Base-by-base conservation (phyloP, 2,113 vertebrate species). In the Cygnus atratus region DNA sequence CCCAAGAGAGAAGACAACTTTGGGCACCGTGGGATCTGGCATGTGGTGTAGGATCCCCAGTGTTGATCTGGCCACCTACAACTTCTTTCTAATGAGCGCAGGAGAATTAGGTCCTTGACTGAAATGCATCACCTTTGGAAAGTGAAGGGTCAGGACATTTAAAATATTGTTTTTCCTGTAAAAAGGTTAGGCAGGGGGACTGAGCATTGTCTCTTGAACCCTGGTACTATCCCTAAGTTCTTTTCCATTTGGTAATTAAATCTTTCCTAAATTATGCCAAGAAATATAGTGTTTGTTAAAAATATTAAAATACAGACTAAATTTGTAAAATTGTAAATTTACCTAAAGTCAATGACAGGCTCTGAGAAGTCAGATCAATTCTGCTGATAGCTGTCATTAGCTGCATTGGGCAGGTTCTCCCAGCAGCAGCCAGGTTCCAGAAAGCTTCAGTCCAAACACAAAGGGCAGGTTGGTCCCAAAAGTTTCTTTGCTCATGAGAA, bases 401-500 rank as follows among this genome's bases (percentile, higher is more conserved):
- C 65, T 75, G 72, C 55, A 1, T 1, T 22, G 89, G 29, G 28
- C 71, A 66, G 39, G 67, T 52, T 87, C n/a, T 90, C 43, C 82
- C 48, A 76, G 62, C 82, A 79, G 59, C 78, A 74, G 19, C 46
- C 21, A 21, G 9, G 54, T 55, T 58, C 74, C n/a, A 66, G 91
- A 94, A 66, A 74, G 33, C 43, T 74, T 71, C 0, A 0, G n/a
- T 26, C 19, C 24, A 62, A 90, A 66, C 62, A 66, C 16, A 10
- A 87, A 35, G 41, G 86, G 25, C 41, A 79, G 44, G 41, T 15
- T 63, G 55, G 41, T 63, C 67, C 87, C 46, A 7, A 37, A 85
- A 88, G 82, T 86, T 68, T 76, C 66, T 46, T 19, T 25, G 82
- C 79, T 74, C 92, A 91, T 96, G 95, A 97, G 95, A 95, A 97